Conservation (phyloP, 2,888 invertebrate genomes). For the Diaprepes abbreviatus region DNA sequence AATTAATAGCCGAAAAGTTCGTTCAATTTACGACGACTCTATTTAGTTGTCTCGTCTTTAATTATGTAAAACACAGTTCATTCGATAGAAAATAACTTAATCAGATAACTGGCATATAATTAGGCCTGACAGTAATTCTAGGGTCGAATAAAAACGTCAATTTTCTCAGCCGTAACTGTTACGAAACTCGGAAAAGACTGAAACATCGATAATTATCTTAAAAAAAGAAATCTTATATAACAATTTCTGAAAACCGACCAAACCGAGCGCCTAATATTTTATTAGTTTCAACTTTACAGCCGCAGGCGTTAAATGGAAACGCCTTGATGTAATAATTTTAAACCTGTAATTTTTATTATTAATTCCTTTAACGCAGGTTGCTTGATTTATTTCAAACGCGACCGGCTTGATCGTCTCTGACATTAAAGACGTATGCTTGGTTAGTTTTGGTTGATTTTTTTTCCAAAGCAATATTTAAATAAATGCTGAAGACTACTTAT, state of each 20-base stretch:
- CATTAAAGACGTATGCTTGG: too few species aligned
- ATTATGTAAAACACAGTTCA: conserved; percentile 2
- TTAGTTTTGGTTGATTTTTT: too few species aligned
- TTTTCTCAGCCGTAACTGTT: background rate
- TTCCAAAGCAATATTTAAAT: too few species aligned
- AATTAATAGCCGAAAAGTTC: conserved; percentile 2
- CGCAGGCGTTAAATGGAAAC: background rate
- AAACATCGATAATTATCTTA: background rate
- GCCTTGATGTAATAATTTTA: conserved; percentile 8
- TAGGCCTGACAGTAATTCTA: conserved; percentile 2
- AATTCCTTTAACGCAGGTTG: background rate
- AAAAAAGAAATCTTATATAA: background rate
- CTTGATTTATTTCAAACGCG: too few species aligned
- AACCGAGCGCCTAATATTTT: background rate
- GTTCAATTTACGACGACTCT: background rate
- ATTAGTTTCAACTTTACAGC: background rate
- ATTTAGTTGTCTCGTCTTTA: background rate
- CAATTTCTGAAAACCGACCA: background rate
- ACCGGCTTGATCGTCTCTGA: too few species aligned
- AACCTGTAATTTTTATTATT: background rate
- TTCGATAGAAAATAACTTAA: conserved; percentile 22
- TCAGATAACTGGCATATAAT: conserved; percentile 18
- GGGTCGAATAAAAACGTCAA: conserved; percentile 4
- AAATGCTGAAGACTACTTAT: too few species aligned
- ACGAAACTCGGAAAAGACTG: background rate